Evolutionary conservation across 2,888 invertebrate species (phyloP).

Genomic region (Dryobota labecula): DNA sequence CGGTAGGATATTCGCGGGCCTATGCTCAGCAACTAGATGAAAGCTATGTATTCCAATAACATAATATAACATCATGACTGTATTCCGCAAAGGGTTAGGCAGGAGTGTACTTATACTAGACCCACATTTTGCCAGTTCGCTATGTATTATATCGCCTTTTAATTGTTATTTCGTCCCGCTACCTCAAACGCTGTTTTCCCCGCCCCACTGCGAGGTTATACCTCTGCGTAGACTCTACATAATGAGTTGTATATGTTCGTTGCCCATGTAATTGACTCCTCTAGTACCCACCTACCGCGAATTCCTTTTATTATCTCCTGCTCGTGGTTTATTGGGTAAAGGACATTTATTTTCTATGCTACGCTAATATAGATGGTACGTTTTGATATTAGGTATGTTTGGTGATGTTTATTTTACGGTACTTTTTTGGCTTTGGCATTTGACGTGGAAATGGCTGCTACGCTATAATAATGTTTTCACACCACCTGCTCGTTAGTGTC

Average conservation of each 20-base stretch:
- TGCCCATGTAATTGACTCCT: conserved; percentile 61
- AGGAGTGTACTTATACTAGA: too few relatives aligned
- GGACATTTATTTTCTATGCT: conserved; percentile 24
- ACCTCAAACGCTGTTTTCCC: conserved; percentile 13
- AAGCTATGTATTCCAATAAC: too few relatives aligned
- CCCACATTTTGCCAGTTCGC: too few relatives aligned
- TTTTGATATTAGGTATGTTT: neutral
- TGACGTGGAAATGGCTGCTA: neutral
- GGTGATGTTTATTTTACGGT: neutral
- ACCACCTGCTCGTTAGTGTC: too few relatives aligned
- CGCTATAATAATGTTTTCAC: too few relatives aligned
- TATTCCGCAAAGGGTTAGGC: too few relatives aligned
- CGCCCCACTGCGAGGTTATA: conserved; percentile 29
- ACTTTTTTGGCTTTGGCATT: neutral
- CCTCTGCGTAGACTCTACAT: conserved; percentile 38
- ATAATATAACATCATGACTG: too few relatives aligned
- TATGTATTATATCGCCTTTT: too few relatives aligned
- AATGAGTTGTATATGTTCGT: conserved; percentile 59
- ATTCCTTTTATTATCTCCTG: conserved; percentile 53
- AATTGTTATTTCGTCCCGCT: neutral
- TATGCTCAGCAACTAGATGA: too few relatives aligned
- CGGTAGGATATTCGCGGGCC: too few relatives aligned
- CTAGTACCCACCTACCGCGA: conserved; percentile 28
- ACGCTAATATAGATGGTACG: conserved; percentile 6
- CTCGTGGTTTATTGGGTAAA: conserved; percentile 48